These are phyloP conservation scores for Xenus cinereus DNA, from an alignment of 2,113 vertebrate species.

Conservation along the genomic window DNA sequence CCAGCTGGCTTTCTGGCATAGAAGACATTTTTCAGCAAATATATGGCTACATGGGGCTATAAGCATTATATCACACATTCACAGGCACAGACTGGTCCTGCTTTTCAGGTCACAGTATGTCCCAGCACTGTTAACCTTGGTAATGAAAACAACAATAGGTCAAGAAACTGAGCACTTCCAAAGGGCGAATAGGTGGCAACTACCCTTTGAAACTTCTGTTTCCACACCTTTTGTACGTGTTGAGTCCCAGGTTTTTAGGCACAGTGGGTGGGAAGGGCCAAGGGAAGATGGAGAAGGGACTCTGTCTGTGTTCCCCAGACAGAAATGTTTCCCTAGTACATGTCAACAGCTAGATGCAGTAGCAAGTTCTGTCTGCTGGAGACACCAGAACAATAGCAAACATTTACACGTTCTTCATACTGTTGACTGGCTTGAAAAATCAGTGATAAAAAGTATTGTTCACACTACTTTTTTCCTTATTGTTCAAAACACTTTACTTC, in stretches of 20 bases:
- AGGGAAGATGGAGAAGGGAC: background rate
- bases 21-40: background rate
- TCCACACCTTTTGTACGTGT: rapidly evolving
- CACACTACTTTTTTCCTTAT: background rate
- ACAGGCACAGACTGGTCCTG: background rate
- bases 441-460: background rate
- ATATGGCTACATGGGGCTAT: background rate
- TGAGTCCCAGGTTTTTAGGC: background rate
- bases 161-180: background rate
- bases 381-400: background rate
- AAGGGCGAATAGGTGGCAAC: background rate
- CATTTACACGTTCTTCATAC: background rate
- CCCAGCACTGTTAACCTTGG: background rate
- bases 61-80: background rate
- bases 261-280: background rate
- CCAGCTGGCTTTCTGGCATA: background rate
- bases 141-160: background rate
- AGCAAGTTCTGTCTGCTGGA: background rate
- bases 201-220: background rate
- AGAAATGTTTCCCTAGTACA: background rate
- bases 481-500: background rate
- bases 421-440: background rate
- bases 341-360: background rate
- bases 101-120: background rate
- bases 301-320: rapidly evolving